phyloP scores from a whole-genome alignment of 2,113 vertebrate genomes.

The Otus sunia region DNA sequence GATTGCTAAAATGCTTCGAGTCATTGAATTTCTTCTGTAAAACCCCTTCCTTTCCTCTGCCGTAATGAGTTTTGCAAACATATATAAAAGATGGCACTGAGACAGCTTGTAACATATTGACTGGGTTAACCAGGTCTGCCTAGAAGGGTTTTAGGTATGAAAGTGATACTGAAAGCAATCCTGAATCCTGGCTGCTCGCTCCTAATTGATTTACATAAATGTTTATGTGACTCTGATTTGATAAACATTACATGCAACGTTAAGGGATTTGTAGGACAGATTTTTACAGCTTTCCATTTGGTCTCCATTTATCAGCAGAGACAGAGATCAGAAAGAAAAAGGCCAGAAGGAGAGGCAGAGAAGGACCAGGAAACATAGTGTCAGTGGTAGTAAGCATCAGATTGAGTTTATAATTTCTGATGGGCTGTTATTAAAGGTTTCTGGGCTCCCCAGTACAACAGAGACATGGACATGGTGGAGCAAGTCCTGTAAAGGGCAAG shows the following conservation, averaged over 20 bases:
- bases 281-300: conserved; percentile 33
- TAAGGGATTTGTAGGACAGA: neutral
- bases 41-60: neutral
- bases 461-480: neutral
- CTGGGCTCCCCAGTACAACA: neutral
- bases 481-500: neutral
- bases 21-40: conserved; percentile 15
- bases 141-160: conserved; percentile 9
- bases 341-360: neutral
- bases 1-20: neutral
- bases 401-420: neutral
- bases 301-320: neutral
- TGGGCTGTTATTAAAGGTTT: neutral
- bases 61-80: conserved; percentile 29
- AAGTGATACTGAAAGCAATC: conserved; percentile 34
- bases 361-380: neutral
- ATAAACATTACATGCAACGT: neutral
- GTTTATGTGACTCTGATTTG: conserved; percentile 36
- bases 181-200: neutral
- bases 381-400: neutral
- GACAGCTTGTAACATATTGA: conserved; percentile 10
- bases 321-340: neutral
- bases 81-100: neutral
- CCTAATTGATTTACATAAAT: conserved; percentile 53
- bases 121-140: conserved; percentile 28